These are phyloP conservation scores for Gallinago undulata DNA, from an alignment of 2,113 vertebrate species.

Conservation along the genomic window DNA sequence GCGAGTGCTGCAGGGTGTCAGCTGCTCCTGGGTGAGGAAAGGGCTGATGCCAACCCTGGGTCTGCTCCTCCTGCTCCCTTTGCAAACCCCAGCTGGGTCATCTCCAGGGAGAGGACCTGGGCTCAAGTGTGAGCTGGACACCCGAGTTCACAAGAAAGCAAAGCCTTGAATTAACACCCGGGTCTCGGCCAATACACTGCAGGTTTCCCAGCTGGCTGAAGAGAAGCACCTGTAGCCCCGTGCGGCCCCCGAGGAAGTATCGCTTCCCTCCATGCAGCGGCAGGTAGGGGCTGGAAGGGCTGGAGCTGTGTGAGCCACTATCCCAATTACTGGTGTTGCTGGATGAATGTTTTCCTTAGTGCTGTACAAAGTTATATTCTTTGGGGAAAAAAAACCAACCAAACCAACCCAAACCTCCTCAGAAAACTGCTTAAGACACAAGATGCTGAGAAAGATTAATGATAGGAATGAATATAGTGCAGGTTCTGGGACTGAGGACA, in stretches of 20 bases:
- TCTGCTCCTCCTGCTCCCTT: not conserved
- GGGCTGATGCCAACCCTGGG: not conserved
- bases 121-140: not conserved
- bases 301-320: not conserved
- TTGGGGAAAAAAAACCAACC: not conserved
- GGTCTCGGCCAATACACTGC: not conserved
- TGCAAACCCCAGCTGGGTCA: not conserved
- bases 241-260: not conserved
- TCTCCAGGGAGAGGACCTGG: not conserved
- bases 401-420: not conserved
- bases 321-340: not conserved
- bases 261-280: not conserved
- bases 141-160: not conserved
- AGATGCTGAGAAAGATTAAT: conserved; percentile 5
- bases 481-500: not conserved
- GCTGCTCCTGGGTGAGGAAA: not conserved
- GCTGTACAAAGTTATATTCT: not conserved
- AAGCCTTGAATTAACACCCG: not conserved
- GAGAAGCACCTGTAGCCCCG: not conserved
- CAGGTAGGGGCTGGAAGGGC: not conserved
- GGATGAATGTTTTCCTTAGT: conserved; percentile 24
- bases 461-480: not conserved
- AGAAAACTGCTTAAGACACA: not conserved
- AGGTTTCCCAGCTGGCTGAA: not conserved
- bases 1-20: not conserved